phyloP scores from a whole-genome alignment of 2,888 invertebrate species.

The Falcaria lacertinaria region DNA sequence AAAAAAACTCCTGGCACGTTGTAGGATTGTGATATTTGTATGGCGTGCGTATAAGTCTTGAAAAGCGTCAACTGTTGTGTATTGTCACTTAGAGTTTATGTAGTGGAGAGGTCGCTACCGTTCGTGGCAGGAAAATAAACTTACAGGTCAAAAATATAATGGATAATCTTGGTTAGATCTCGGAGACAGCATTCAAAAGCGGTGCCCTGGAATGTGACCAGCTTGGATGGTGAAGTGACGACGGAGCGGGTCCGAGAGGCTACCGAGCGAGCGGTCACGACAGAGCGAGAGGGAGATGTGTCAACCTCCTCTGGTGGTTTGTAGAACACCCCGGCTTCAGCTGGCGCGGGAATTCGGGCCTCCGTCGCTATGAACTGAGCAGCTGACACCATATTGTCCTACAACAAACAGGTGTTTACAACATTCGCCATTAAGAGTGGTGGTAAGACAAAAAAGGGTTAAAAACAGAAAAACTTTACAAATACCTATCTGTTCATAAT shows the following conservation, averaged over 20 bases:
- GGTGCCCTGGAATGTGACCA: slow-evolving; percentile 40
- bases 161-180: slow-evolving; percentile 59
- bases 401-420: slow-evolving; percentile 3
- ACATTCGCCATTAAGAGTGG: no score
- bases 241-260: background rate
- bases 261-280: background rate
- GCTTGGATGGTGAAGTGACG: slow-evolving; percentile 1
- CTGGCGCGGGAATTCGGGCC: slow-evolving; percentile 42
- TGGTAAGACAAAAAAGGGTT: no score
- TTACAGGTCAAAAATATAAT: slow-evolving; percentile 71
- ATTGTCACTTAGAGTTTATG: no score
- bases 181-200: slow-evolving; percentile 49
- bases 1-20: no score
- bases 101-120: no score
- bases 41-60: no score
- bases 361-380: slow-evolving; percentile 41
- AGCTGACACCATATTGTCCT: slow-evolving; percentile 68
- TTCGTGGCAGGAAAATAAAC: slow-evolving; percentile 15
- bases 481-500: no score
- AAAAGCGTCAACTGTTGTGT: no score
- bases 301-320: slow-evolving; percentile 26
- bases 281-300: background rate
- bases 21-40: no score
- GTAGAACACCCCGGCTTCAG: slow-evolving; percentile 46
- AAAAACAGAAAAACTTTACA: no score